phyloP scores from a whole-genome alignment of 1,140 invertebrate genomes.

The Drosophila dunni region DNA sequence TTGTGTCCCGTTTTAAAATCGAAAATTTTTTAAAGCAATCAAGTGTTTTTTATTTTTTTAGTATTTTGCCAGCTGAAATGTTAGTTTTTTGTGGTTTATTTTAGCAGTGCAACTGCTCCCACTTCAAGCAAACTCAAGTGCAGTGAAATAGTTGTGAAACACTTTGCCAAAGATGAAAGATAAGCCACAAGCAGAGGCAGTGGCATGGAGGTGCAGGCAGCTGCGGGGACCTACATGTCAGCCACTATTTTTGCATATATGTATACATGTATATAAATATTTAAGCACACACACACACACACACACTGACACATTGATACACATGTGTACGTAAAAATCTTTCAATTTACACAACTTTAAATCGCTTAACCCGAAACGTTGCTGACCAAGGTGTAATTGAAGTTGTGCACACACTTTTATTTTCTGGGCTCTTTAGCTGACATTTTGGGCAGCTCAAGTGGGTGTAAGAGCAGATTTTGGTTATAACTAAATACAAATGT shows the following conservation, averaged over 20 bases:
- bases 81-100: too few relatives aligned
- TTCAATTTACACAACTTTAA: conserved; percentile 38
- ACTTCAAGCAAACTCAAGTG: conserved; percentile 59
- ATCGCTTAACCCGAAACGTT: conserved; percentile 33
- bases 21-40: too few relatives aligned
- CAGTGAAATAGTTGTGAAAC: conserved; percentile 81
- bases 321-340: conserved; percentile 8
- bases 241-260: conserved; percentile 59
- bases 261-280: conserved; percentile 2
- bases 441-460: background rate
- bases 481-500: background rate
- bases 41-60: too few relatives aligned
- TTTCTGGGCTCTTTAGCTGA: background rate
- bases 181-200: conserved; percentile 65
- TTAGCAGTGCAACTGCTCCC: background rate
- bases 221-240: conserved; percentile 24
- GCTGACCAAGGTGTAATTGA: conserved; percentile 30
- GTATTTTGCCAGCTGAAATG: too few relatives aligned
- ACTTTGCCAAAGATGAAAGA: conserved; percentile 83
- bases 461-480: background rate
- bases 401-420: conserved; percentile 16
- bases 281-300: background rate
- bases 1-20: too few relatives aligned
- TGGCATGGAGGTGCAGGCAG: conserved; percentile 11
- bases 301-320: background rate